Conservation (phyloP, 1,140 invertebrate species). For the Nautilus pompilius region DNA sequence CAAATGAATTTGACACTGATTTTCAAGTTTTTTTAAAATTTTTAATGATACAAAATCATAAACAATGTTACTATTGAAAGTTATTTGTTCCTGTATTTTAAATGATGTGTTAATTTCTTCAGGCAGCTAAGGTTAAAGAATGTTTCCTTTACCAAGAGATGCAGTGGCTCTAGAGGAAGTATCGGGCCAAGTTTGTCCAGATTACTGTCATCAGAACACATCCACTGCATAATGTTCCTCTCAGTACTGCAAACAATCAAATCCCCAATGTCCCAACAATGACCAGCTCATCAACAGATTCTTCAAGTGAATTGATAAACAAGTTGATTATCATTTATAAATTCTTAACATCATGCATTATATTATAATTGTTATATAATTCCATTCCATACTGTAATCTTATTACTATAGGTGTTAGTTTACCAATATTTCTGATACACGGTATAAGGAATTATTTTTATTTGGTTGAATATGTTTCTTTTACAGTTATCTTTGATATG, state of each 20-base stretch:
- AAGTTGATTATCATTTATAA: too few species aligned
- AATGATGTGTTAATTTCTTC: too few species aligned
- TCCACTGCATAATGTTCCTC: background rate
- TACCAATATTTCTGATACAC: too few species aligned
- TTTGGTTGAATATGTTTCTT: too few species aligned
- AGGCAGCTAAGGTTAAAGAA: slow-evolving; percentile 4
- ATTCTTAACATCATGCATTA: too few species aligned
- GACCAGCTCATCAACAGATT: background rate
- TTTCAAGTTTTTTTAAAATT: slow-evolving; percentile 14
- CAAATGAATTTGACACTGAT: slow-evolving; percentile 18
- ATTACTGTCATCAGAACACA: background rate
- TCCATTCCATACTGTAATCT: too few species aligned
- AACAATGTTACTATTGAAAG: background rate
- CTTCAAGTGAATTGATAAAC: slow-evolving; percentile 1
- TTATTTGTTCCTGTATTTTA: too few species aligned
- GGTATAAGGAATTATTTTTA: too few species aligned
- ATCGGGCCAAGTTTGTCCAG: slow-evolving; percentile 10
- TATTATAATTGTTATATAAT: too few species aligned
- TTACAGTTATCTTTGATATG: too few species aligned
- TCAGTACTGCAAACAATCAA: background rate
- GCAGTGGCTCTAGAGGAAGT: slow-evolving; percentile 4
- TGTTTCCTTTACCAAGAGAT: slow-evolving; percentile 8
- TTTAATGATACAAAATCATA: background rate
- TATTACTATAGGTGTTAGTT: too few species aligned
- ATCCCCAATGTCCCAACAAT: slow-evolving; percentile 2